Conservation (phyloP, 1,140 invertebrate genomes). For the Habropoda laboriosa region DNA sequence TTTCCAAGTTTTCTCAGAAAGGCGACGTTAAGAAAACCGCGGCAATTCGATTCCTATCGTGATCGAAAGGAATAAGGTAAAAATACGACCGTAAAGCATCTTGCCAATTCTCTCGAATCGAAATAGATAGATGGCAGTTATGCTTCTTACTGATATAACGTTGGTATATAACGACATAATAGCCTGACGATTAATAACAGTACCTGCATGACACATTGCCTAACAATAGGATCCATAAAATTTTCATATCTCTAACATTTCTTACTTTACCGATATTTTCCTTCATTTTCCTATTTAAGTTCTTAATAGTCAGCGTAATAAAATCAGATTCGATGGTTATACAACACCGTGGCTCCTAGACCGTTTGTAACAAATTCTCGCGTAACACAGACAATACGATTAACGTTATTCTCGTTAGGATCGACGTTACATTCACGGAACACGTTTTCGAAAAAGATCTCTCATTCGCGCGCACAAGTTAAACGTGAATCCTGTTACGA, state of each 20-base stretch:
- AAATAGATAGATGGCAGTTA: constrained; percentile 60
- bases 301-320: constrained; percentile 64
- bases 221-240: constrained; percentile 57
- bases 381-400: neutral
- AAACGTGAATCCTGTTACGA: neutral
- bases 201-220: constrained; percentile 35
- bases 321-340: constrained; percentile 71
- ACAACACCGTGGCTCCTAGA: constrained; percentile 47
- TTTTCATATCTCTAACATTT: constrained; percentile 60
- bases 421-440: neutral
- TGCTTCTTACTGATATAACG: constrained; percentile 47
- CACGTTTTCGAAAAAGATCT: neutral
- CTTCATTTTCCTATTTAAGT: constrained; percentile 41
- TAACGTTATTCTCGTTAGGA: constrained; percentile 14
- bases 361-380: constrained; percentile 57
- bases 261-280: constrained; percentile 39
- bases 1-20: too few species aligned
- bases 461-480: neutral
- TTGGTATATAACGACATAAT: constrained; percentile 56
- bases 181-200: constrained; percentile 51
- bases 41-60: too few species aligned
- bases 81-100: neutral
- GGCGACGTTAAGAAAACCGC: too few species aligned
- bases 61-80: neutral
- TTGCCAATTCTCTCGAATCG: neutral